These are phyloP conservation scores for Lycaon pictus DNA, from an alignment of 2,113 vertebrate genomes.

Conservation along the genomic window DNA sequence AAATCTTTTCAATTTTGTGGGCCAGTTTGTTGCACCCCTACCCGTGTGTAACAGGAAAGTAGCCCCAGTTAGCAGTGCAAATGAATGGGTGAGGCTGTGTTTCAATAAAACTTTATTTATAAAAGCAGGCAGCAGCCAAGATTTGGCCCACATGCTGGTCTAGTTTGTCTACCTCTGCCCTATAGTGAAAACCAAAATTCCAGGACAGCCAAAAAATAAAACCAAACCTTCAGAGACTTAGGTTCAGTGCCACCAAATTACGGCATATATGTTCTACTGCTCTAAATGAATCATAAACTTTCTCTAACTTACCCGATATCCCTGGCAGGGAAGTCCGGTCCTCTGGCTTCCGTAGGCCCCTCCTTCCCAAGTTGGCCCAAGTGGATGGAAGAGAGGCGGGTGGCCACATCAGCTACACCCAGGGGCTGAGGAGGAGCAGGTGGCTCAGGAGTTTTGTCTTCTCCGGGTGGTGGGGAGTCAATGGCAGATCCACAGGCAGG, in stretches of 20 bases:
- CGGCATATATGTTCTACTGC: background rate
- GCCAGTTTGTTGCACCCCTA: background rate
- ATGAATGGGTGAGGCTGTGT: background rate
- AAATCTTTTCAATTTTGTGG: slow-evolving; percentile 44
- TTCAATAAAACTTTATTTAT: slow-evolving; percentile 27
- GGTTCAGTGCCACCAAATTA: background rate
- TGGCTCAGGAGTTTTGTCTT: background rate
- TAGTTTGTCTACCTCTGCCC: background rate
- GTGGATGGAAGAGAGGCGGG: slow-evolving; percentile 90
- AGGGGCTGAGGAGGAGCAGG: slow-evolving; percentile 58
- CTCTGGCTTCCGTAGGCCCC: slow-evolving; percentile 23
- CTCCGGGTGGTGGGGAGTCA: accelerated
- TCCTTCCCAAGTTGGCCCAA: slow-evolving; percentile 84
- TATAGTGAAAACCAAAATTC: slow-evolving; percentile 49
- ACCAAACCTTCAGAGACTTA: background rate
- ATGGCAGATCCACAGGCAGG: accelerated
- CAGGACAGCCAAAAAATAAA: slow-evolving; percentile 39
- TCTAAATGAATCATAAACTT: slow-evolving; percentile 25
- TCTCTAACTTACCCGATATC: slow-evolving; percentile 79
- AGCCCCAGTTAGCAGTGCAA: background rate
- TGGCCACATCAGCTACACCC: slow-evolving; percentile 87
- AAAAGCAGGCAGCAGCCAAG: background rate
- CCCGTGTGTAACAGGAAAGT: background rate
- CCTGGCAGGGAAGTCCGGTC: slow-evolving; percentile 41
- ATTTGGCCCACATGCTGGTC: background rate